These are phyloP conservation scores for Erythrolamprus reginae DNA, from an alignment of 2,113 vertebrate genomes.

Conservation along the genomic window DNA sequence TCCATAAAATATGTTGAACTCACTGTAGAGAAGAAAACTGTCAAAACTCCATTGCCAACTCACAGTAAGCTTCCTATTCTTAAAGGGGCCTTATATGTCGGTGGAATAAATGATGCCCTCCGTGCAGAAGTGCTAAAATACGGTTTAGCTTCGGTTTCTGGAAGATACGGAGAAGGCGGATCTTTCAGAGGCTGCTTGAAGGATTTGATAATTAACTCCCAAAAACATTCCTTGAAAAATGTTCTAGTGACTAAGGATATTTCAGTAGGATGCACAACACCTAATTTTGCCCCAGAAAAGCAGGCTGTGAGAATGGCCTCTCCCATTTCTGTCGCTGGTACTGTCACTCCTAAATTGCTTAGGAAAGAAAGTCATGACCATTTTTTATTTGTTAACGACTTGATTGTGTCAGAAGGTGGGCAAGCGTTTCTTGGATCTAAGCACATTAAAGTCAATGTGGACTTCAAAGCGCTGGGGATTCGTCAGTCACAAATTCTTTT, in stretches of 20 bases:
- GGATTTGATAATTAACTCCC: slow-evolving; percentile 72
- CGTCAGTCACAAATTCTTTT: slow-evolving; percentile 83
- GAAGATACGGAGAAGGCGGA: slow-evolving; percentile 73
- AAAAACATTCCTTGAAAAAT: slow-evolving; percentile 74
- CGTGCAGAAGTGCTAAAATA: slow-evolving; percentile 70
- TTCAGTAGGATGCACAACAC: slow-evolving; percentile 80
- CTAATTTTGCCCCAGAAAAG: slow-evolving; percentile 24
- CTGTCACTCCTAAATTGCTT: slow-evolving; percentile 56
- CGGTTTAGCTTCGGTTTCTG: slow-evolving; percentile 72
- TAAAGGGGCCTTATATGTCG: slow-evolving; percentile 77
- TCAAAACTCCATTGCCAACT: slow-evolving; percentile 65
- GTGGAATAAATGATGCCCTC: slow-evolving; percentile 75
- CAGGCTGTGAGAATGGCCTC: slow-evolving; percentile 36
- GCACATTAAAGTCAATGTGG: slow-evolving; percentile 79
- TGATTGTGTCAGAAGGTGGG: slow-evolving; percentile 80
- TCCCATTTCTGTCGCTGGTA: slow-evolving; percentile 45
- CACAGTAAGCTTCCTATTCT: slow-evolving; percentile 64
- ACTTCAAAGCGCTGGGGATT: slow-evolving; percentile 77
- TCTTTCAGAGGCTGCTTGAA: slow-evolving; percentile 90
- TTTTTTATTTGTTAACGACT: slow-evolving; percentile 75
- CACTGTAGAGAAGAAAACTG: slow-evolving; percentile 72
- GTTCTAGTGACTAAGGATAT: slow-evolving; percentile 82
- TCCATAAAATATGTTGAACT: slow-evolving; percentile 74
- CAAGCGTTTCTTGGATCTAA: slow-evolving; percentile 76
- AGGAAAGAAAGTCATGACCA: slow-evolving; percentile 58